Percentiles rank a stretch among this genome's conserved stretches.
These are phyloP conservation scores for Copidosoma aretas DNA, from an alignment of 2,888 invertebrate genomes.

Conservation along the genomic window DNA sequence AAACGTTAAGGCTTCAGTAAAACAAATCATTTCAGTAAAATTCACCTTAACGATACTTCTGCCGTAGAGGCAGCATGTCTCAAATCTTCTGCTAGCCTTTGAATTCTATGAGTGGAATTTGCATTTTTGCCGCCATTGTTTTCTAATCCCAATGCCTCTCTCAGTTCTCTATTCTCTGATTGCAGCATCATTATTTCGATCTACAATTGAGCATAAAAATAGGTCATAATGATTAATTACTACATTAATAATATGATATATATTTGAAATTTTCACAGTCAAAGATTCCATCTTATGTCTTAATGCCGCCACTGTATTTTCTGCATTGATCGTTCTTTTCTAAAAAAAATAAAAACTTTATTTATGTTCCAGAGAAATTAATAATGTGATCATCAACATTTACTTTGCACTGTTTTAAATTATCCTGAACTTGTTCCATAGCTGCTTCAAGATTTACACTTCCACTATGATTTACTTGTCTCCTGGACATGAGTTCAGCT, in stretches of 20 bases:
- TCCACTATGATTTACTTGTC: slow-evolving; percentile 66
- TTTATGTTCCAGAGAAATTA: slow-evolving; percentile 11
- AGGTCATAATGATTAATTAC: not conserved
- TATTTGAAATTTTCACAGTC: slow-evolving; percentile 64
- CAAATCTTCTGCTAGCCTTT: slow-evolving; percentile 68
- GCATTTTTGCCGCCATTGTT: slow-evolving; percentile 54
- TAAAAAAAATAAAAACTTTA: slow-evolving; percentile 57
- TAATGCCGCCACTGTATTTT: slow-evolving; percentile 69
- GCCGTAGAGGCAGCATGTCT: slow-evolving; percentile 71
- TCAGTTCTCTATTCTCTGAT: slow-evolving; percentile 65
- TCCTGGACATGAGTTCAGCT: slow-evolving; percentile 65
- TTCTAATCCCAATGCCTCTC: slow-evolving; percentile 63
- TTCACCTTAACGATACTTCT: slow-evolving; percentile 71
- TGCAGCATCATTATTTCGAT: slow-evolving; percentile 64
- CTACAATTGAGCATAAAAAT: slow-evolving; percentile 55
- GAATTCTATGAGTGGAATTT: slow-evolving; percentile 60
- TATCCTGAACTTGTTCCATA: slow-evolving; percentile 68
- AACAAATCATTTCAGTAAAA: slow-evolving; percentile 8
- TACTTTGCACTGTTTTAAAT: slow-evolving; percentile 68
- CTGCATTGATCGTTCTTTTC: slow-evolving; percentile 70
- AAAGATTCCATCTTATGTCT: slow-evolving; percentile 75
- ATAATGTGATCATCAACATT: slow-evolving; percentile 1
- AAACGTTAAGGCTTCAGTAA: not conserved
- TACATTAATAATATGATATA: not conserved
- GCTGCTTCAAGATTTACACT: slow-evolving; percentile 66